Base-by-base conservation (phyloP, 1,140 invertebrate genomes). In the Drosophila pectinifera region DNA sequence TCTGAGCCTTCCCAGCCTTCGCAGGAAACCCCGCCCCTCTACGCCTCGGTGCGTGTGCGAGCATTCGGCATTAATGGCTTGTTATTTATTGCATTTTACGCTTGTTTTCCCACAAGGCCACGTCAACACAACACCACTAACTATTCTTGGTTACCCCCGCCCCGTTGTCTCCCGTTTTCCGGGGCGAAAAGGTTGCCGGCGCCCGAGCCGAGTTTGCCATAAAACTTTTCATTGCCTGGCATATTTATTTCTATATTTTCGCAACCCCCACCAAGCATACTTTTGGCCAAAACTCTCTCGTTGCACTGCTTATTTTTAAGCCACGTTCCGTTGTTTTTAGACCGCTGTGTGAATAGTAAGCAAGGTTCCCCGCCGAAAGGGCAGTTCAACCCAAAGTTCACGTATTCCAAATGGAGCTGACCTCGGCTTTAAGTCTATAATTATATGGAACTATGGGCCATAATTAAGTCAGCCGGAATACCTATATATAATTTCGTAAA, bases 41-140 rank as follows among this genome's bases (percentile, higher is more conserved):
- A n/a, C 8, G 28, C 28, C 43, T 62, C 48, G 43, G 67, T 88
- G 80, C 84, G 79, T 89, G 84, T 68, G 54, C 61, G 36, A 38
- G 58, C 79, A 83, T 79, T 83, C 73, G 79, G 79, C 76, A 86
- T 86, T 86, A 86, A 86, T 86, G 68, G 83, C 83, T 69, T 82
- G 83, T 86, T 86, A 86, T 86, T 86, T 86, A 86, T 86, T 69
- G 78, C 78, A 73, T 64, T 80, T 68, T 63, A 61, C 53, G 73
- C 59, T 70, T 78, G 53, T 78, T 74, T 70, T 64, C 31, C 72
- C 64, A 53, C 79, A 84, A 86, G 83, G 83, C 72, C 83, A 89
- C 57, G 49, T 82, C 79, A 73, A 56, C 82, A 80, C 72, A 38
- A 45, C 42, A 49, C 39, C 51, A 26, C 39, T 36, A 53, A 53